These are phyloP conservation scores for Amphibalanus amphitrite DNA, from an alignment of 1,140 invertebrate genomes.

Conservation along the genomic window DNA sequence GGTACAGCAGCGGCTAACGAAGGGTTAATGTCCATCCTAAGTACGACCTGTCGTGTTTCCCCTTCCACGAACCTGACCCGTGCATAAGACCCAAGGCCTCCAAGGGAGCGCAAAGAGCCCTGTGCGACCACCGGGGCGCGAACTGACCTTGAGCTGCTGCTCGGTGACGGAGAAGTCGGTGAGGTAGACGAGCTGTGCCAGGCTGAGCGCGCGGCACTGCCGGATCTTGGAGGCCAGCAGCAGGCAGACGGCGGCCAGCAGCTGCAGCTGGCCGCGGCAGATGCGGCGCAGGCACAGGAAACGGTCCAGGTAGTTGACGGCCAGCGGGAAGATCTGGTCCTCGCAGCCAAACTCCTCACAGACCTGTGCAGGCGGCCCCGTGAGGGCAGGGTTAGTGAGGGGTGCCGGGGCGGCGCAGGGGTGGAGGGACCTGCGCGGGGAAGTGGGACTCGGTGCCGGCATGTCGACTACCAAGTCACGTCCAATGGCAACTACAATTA, in stretches of 20 bases:
- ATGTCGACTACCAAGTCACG: too few relatives aligned
- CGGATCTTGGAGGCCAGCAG: conserved; percentile 78
- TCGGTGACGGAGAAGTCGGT: conserved; percentile 77
- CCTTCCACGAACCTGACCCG: too few relatives aligned
- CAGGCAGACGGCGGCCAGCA: conserved; percentile 71
- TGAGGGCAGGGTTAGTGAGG: not conserved
- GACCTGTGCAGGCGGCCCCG: conserved; percentile 9
- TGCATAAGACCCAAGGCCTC: too few relatives aligned
- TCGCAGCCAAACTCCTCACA: conserved; percentile 35
- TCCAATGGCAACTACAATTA: too few relatives aligned
- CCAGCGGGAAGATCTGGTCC: conserved; percentile 75
- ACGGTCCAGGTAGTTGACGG: conserved; percentile 81
- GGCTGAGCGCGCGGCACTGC: conserved; percentile 57
- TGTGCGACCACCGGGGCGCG: not conserved
- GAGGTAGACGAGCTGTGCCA: conserved; percentile 67
- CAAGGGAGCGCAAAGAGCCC: too few relatives aligned
- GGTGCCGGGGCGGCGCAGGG: too few relatives aligned
- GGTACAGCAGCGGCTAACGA: too few relatives aligned
- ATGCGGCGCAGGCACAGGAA: conserved; percentile 58
- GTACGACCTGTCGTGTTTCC: too few relatives aligned
- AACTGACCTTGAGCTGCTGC: conserved; percentile 67
- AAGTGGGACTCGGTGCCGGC: too few relatives aligned
- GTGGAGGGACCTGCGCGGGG: too few relatives aligned
- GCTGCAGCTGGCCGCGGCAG: conserved; percentile 64
- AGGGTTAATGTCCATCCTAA: too few relatives aligned